Percentiles rank a stretch among this genome's conserved stretches.
Evolutionary conservation across 2,113 vertebrate species (phyloP).

Genomic region (Serilophus lunatus): DNA sequence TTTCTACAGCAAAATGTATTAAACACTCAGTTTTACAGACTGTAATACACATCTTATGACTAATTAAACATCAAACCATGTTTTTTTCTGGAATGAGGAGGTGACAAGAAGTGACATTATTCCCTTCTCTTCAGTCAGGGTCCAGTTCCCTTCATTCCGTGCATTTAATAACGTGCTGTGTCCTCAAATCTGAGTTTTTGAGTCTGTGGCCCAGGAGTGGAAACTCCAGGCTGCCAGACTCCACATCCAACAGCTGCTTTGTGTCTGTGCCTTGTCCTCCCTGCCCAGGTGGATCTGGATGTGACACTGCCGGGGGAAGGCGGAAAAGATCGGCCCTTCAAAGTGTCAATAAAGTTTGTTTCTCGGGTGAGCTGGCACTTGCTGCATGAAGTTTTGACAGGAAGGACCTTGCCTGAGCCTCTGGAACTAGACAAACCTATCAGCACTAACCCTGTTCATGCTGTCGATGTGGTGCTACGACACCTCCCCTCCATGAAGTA

Average conservation of each 20-base stretch:
- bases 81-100: not conserved
- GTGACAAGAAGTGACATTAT: not conserved
- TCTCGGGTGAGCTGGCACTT: conserved; percentile 99
- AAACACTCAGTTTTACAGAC: not conserved
- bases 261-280: too few species aligned
- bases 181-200: not conserved
- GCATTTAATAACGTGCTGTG: not conserved
- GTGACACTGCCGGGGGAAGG: conserved; percentile 98
- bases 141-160: not conserved
- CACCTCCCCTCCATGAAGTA: conserved; percentile 99
- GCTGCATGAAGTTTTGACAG: conserved; percentile 96
- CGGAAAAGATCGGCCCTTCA: conserved; percentile 97
- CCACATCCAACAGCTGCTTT: not conserved
- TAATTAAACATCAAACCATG: not conserved
- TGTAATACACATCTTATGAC: not conserved
- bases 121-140: not conserved
- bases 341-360: conserved; percentile 97
- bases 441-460: conserved; percentile 99
- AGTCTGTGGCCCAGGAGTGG: not conserved
- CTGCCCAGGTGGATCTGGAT: conserved; percentile 92
- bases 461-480: conserved; percentile 96
- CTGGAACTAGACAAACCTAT: conserved; percentile 99
- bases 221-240: not conserved
- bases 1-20: not conserved
- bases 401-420: conserved; percentile 93